These are phyloP conservation scores for Drosophila suboccidentalis DNA, from an alignment of 2,888 invertebrate species.

Conservation along the genomic window DNA sequence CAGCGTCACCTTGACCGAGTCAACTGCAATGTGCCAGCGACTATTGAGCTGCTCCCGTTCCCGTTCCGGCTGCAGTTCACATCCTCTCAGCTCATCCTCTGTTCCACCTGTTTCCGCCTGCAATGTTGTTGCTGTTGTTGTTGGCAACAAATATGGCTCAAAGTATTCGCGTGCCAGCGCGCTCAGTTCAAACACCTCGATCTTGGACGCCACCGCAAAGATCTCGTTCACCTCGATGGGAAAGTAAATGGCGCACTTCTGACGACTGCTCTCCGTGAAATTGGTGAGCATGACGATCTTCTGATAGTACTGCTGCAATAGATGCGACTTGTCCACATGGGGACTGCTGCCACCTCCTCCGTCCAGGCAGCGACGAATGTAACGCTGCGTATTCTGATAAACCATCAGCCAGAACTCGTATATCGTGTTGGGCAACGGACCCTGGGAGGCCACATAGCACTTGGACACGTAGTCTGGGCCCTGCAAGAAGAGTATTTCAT, in stretches of 20 bases:
- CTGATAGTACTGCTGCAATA: conserved; percentile 85
- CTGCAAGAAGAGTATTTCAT: conserved; percentile 86
- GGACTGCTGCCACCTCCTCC: conserved; percentile 75
- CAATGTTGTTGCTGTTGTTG: neutral
- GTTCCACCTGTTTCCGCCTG: conserved; percentile 41
- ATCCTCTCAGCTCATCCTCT: neutral
- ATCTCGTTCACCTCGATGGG: conserved; percentile 88
- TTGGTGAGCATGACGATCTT: conserved; percentile 96
- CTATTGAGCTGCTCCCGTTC: conserved; percentile 41
- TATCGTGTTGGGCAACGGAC: conserved; percentile 95
- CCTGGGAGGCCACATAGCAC: conserved; percentile 96
- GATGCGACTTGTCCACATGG: conserved; percentile 69
- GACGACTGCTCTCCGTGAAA: conserved; percentile 92
- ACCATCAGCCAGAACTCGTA: conserved; percentile 97
- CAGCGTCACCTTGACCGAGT: conserved; percentile 61
- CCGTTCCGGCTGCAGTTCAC: conserved; percentile 32
- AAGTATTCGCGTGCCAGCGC: conserved; percentile 58
- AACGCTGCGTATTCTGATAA: conserved; percentile 86
- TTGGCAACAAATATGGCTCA: conserved; percentile 54
- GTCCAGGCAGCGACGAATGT: conserved; percentile 73
- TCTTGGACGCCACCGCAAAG: conserved; percentile 82
- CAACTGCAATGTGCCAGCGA: conserved; percentile 64
- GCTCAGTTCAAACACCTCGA: conserved; percentile 70
- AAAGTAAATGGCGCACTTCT: conserved; percentile 96
- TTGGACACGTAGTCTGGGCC: conserved; percentile 95